These are phyloP conservation scores for Alosa sapidissima DNA, from an alignment of 2,797 vertebrate species.

Conservation along the genomic window DNA sequence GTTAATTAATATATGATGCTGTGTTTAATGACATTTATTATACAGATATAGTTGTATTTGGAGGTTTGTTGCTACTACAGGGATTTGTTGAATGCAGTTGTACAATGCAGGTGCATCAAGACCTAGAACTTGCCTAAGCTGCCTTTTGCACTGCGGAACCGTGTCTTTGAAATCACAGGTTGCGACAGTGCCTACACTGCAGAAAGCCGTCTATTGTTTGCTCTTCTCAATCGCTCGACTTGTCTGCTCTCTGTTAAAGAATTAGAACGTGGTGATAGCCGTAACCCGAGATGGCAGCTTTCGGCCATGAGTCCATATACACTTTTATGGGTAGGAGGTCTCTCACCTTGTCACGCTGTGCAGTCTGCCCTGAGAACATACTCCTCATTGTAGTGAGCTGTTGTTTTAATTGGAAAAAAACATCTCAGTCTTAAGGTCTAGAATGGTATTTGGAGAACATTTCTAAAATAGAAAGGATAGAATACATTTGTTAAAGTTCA, in stretches of 20 bases:
- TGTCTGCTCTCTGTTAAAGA: constrained; percentile 8
- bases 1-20: neutral
- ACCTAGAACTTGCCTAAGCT: neutral
- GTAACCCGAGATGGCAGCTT: constrained; percentile 33
- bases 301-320: neutral
- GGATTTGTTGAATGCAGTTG: neutral
- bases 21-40: neutral
- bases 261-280: constrained; percentile 33
- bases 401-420: neutral
- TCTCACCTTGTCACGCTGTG: neutral
- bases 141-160: neutral
- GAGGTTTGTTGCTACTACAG: neutral
- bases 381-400: no score
- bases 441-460: neutral
- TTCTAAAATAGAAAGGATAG: no score
- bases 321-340: neutral
- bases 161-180: neutral
- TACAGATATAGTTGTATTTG: neutral
- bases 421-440: neutral
- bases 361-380: neutral
- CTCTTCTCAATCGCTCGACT: constrained; percentile 23
- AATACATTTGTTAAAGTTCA: no score
- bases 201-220: constrained; percentile 27
- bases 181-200: neutral
- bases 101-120: neutral